Percentiles rank a stretch among this genome's conserved stretches.
Evolutionary conservation across 2,797 vertebrate genomes (phyloP).

Genomic region (Poeciliopsis paucimaculata): DNA sequence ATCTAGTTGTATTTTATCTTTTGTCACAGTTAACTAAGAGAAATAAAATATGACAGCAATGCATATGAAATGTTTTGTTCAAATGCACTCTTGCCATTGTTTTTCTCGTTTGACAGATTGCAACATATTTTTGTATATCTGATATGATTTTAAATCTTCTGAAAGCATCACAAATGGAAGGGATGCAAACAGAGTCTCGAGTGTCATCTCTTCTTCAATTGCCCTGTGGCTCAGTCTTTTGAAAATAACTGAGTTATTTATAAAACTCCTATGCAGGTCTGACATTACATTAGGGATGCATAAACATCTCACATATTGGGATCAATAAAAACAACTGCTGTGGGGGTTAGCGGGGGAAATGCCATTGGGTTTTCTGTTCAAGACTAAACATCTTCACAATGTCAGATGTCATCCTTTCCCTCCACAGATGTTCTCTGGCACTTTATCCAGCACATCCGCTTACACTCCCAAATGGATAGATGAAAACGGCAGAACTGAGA

Average conservation of each 20-base stretch:
- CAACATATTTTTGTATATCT: not conserved
- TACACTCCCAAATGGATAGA: constrained; percentile 7
- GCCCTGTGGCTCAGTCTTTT: constrained; percentile 24
- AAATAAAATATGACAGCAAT: not conserved
- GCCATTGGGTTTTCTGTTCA: constrained; percentile 28
- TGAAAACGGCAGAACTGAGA: constrained; percentile 25
- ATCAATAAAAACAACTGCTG: constrained; percentile 35
- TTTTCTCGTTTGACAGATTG: not conserved
- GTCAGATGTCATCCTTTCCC: constrained; percentile 32
- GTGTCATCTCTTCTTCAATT: constrained; percentile 7
- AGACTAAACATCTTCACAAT: constrained; percentile 17
- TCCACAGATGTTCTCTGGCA: constrained; percentile 27
- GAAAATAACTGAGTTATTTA: constrained; percentile 24
- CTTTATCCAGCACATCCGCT: constrained; percentile 18
- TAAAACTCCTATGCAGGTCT: constrained; percentile 22
- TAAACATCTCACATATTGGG: constrained; percentile 16
- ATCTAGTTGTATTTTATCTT: not conserved
- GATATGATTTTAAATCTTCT: constrained; percentile 8
- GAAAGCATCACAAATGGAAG: not conserved
- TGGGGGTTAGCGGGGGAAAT: not conserved
- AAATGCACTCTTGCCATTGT: not conserved
- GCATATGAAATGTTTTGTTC: not conserved
- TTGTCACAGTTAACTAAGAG: not conserved
- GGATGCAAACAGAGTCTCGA: not conserved
- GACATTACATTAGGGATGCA: constrained; percentile 19